These are phyloP conservation scores for Anastatus disparis DNA, from an alignment of 1,140 invertebrate species.

Conservation along the genomic window DNA sequence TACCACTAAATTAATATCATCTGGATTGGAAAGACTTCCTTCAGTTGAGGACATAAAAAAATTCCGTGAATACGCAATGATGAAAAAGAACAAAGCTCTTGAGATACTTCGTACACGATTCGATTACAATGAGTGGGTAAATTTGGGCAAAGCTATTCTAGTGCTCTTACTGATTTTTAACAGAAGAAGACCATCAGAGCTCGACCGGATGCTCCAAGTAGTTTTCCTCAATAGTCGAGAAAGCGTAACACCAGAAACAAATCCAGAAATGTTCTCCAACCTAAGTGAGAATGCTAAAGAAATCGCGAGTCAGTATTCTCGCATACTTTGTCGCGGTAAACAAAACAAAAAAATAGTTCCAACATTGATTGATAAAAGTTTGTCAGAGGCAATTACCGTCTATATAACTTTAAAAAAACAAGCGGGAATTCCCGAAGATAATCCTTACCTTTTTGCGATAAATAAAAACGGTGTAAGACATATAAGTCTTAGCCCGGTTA, in stretches of 20 bases:
- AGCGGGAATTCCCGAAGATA: conserved; percentile 6
- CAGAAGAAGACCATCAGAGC: neutral
- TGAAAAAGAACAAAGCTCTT: too few species aligned
- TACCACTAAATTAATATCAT: neutral
- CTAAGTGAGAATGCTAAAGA: neutral
- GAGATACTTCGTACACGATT: neutral
- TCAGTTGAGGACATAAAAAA: neutral
- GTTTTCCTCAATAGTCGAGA: neutral
- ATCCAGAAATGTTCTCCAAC: neutral
- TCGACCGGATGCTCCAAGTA: neutral
- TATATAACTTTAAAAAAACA: too few species aligned
- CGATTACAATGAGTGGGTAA: neutral
- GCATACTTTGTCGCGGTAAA: neutral
- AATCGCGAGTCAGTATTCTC: neutral
- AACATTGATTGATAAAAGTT: neutral
- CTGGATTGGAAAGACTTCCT: neutral
- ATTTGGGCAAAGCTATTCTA: neutral
- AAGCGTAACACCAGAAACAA: neutral
- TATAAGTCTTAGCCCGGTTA: neutral
- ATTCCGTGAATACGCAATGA: neutral
- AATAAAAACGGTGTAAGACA: neutral
- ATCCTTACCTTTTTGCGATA: conserved; percentile 30
- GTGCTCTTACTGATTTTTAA: neutral
- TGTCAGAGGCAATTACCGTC: neutral
- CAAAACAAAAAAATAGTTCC: neutral